Evolutionary conservation across 1,140 invertebrate species (phyloP).

Genomic region (Lepidostoma basale): DNA sequence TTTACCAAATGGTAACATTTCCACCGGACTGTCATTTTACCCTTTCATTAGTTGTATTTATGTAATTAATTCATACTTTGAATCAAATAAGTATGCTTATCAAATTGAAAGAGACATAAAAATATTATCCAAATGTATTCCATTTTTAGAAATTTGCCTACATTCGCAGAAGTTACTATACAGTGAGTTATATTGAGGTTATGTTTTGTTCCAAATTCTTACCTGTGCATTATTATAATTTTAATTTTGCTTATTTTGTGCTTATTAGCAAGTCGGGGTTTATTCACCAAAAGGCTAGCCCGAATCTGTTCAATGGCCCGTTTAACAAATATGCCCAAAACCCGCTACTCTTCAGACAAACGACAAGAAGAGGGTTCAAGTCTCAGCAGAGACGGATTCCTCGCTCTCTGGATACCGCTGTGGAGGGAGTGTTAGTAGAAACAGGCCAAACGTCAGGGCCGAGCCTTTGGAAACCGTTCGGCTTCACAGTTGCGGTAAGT

Average conservation of each 20-base stretch:
- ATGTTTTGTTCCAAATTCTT: background rate
- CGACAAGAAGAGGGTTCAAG: slow-evolving; percentile 36
- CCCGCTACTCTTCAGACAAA: slow-evolving; percentile 26
- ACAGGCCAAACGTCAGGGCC: slow-evolving; percentile 52
- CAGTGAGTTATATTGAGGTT: slow-evolving; percentile 29
- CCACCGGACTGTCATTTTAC: background rate
- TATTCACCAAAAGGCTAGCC: slow-evolving; percentile 14
- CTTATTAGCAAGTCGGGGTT: slow-evolving; percentile 29
- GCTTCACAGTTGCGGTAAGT: slow-evolving; percentile 73
- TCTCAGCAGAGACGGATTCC: slow-evolving; percentile 29
- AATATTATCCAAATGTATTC: slow-evolving; percentile 3
- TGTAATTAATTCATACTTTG: slow-evolving; percentile 27
- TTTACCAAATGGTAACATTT: slow-evolving; percentile 23
- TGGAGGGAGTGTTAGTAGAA: slow-evolving; percentile 43
- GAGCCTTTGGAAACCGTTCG: slow-evolving; percentile 68
- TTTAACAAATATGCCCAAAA: slow-evolving; percentile 14
- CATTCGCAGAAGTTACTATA: slow-evolving; percentile 16
- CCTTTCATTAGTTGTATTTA: slow-evolving; percentile 17
- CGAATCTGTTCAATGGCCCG: background rate
- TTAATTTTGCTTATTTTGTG: background rate
- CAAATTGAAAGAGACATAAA: background rate
- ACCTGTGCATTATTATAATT: background rate
- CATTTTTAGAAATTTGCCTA: slow-evolving; percentile 16
- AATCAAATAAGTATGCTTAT: slow-evolving; percentile 21
- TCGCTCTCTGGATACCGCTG: slow-evolving; percentile 14